A percentile compares a stretch with the other conserved stretches of the same genome.
Evolutionary conservation across 2,797 vertebrate genomes (phyloP).

Genomic region (Anas capensis): DNA sequence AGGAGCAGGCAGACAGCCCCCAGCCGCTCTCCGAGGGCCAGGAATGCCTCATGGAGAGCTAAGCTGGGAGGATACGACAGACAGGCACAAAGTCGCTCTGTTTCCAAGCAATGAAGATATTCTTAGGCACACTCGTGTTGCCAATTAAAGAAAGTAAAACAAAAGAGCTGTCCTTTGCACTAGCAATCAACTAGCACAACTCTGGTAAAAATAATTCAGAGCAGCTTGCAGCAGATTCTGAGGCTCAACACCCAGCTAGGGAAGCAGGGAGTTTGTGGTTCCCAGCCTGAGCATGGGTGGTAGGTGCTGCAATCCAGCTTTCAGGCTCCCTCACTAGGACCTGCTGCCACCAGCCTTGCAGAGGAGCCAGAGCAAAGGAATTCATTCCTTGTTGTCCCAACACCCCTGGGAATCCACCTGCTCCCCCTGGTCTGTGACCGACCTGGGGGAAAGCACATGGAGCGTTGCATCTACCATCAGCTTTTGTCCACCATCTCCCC

Average conservation of each 20-base stretch:
- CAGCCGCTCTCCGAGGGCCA: neutral
- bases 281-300: neutral
- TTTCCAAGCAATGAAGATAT: neutral
- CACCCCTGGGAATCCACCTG: rapidly evolving
- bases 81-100: neutral
- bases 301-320: neutral
- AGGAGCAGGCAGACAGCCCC: neutral
- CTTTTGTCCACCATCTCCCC: no score
- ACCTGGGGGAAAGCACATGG: neutral
- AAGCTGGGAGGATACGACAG: neutral
- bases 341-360: no score
- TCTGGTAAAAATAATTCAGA: neutral
- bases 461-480: neutral
- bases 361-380: neutral
- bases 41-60: rapidly evolving
- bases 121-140: neutral
- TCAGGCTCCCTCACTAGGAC: neutral
- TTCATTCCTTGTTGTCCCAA: neutral
- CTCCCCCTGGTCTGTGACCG: neutral
- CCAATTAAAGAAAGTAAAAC: neutral
- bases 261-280: neutral
- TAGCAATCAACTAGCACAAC: neutral
- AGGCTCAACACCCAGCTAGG: neutral
- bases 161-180: neutral
- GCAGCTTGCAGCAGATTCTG: neutral